phyloP scores from a whole-genome alignment of 2,113 vertebrate species.

The Grammomys surdaster region DNA sequence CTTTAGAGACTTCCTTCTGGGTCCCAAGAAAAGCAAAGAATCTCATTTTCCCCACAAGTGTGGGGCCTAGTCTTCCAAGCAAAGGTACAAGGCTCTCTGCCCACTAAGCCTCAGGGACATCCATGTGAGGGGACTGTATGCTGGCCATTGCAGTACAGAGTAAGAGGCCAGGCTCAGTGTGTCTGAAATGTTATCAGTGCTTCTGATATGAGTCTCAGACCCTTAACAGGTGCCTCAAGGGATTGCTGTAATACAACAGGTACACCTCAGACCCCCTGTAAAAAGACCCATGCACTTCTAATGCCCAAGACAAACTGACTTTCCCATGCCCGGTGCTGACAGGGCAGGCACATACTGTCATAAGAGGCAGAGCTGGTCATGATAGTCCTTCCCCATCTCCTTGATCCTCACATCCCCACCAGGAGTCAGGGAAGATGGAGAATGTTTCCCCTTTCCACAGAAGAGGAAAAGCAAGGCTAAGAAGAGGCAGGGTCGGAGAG shows the following conservation, averaged over 20 bases:
- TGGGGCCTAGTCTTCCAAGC: neutral
- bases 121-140: no score
- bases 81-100: neutral
- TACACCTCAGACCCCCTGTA: slow-evolving; percentile 61
- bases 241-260: slow-evolving; percentile 36
- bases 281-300: slow-evolving; percentile 70
- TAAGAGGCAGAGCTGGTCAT: neutral
- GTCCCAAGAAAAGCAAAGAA: slow-evolving; percentile 21
- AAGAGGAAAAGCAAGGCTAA: slow-evolving; percentile 29
- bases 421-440: neutral
- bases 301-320: neutral
- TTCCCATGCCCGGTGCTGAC: neutral
- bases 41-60: neutral
- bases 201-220: neutral
- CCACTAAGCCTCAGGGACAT: neutral
- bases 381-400: neutral
- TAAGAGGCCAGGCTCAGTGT: neutral
- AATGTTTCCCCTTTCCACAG: neutral
- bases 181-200: neutral
- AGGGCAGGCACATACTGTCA: neutral
- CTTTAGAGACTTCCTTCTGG: neutral
- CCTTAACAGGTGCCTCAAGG: neutral
- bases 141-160: neutral
- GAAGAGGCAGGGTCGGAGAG: neutral
- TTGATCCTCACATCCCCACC: neutral